phyloP scores from a whole-genome alignment of 1,140 invertebrate species.

The Plutomurus gul region DNA sequence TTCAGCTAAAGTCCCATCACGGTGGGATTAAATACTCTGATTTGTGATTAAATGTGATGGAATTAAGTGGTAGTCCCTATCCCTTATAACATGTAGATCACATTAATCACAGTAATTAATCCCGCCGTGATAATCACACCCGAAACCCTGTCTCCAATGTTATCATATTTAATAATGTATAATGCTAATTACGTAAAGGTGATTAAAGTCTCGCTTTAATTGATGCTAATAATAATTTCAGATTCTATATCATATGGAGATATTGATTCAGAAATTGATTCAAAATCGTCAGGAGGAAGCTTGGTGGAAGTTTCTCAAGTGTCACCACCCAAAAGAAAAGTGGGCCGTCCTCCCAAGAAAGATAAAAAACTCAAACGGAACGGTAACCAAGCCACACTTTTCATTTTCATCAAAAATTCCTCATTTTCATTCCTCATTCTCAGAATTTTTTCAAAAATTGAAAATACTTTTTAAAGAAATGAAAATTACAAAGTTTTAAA shows the following conservation, averaged over 20 bases:
- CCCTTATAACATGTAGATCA: no score
- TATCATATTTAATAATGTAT: no score
- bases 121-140: no score
- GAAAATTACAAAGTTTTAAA: not conserved
- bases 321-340: slow-evolving; percentile 49
- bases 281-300: slow-evolving; percentile 50
- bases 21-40: no score
- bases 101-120: no score
- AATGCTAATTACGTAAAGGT: no score
- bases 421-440: not conserved
- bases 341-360: slow-evolving; percentile 53
- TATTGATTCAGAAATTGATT: slow-evolving; percentile 50
- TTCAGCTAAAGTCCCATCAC: no score
- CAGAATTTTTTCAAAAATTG: not conserved
- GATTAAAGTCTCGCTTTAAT: not conserved
- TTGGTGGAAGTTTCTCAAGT: slow-evolving; percentile 26
- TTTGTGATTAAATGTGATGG: no score
- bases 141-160: no score
- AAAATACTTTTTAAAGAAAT: not conserved
- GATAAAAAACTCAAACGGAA: slow-evolving; percentile 52
- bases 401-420: not conserved
- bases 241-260: slow-evolving; percentile 39
- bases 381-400: no score
- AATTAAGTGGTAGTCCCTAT: no score
- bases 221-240: not conserved